Conservation (phyloP, 2,888 invertebrate species). For the Pseudococcus viburni region DNA sequence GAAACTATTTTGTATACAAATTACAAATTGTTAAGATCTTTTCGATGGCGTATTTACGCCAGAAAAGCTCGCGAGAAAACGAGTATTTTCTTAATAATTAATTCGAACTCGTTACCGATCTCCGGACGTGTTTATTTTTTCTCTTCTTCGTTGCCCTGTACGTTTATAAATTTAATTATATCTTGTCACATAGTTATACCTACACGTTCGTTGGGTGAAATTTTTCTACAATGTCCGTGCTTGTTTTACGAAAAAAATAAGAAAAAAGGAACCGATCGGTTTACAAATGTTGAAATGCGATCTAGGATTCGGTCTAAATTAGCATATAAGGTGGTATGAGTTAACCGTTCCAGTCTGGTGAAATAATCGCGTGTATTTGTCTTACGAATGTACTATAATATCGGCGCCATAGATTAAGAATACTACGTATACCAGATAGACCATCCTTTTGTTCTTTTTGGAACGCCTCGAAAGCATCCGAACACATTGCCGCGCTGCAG, state of each 20-base stretch:
- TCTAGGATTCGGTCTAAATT: slow-evolving; percentile 24
- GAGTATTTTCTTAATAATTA: slow-evolving; percentile 41
- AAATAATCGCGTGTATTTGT: slow-evolving; percentile 20
- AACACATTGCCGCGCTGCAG: no score
- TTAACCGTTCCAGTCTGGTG: neutral
- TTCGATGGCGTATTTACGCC: neutral
- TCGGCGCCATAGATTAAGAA: no score
- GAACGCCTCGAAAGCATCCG: no score
- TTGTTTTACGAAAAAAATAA: neutral
- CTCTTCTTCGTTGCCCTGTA: neutral
- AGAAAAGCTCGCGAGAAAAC: neutral
- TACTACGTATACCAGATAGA: no score
- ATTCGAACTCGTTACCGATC: slow-evolving; percentile 52
- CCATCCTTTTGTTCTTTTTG: no score
- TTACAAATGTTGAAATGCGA: slow-evolving; percentile 44
- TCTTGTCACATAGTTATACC: slow-evolving; percentile 24
- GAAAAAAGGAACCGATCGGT: slow-evolving; percentile 14
- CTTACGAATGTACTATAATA: neutral
- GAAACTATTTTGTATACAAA: slow-evolving; percentile 55
- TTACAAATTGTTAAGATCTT: slow-evolving; percentile 54
- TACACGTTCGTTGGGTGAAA: slow-evolving; percentile 40
- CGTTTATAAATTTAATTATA: slow-evolving; percentile 41
- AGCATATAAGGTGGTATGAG: neutral
- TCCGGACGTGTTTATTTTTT: slow-evolving; percentile 34
- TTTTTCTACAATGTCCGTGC: slow-evolving; percentile 39